These are phyloP conservation scores for Latrodectus elegans DNA, from an alignment of 2,888 invertebrate genomes.

Conservation along the genomic window DNA sequence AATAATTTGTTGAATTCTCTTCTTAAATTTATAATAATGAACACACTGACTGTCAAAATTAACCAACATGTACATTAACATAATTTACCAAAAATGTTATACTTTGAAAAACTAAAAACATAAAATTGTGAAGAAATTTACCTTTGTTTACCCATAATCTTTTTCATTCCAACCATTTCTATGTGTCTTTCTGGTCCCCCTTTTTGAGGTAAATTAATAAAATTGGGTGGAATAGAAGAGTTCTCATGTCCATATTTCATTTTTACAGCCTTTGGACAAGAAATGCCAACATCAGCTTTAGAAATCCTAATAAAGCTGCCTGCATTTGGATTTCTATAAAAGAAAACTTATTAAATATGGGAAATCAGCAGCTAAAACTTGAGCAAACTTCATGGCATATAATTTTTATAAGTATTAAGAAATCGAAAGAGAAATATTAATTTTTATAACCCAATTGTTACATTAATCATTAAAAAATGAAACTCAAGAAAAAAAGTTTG, in stretches of 20 bases:
- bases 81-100: too few species aligned
- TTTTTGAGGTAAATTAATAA: slow-evolving; percentile 62
- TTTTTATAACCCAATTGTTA: too few species aligned
- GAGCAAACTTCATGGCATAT: too few species aligned
- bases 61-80: too few species aligned
- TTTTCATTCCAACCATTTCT: slow-evolving; percentile 93
- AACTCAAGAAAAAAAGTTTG: too few species aligned
- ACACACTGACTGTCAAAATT: too few species aligned
- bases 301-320: slow-evolving; percentile 91
- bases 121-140: slow-evolving; percentile 71
- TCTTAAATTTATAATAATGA: too few species aligned
- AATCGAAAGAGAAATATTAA: too few species aligned
- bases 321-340: slow-evolving; percentile 82
- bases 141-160: slow-evolving; percentile 82
- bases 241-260: slow-evolving; percentile 79
- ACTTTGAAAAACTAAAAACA: too few species aligned
- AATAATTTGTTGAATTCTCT: too few species aligned
- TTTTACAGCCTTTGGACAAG: slow-evolving; percentile 84
- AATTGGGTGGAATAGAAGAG: slow-evolving; percentile 72
- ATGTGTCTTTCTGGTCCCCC: slow-evolving; percentile 83
- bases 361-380: neutral
- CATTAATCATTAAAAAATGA: too few species aligned
- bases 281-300: slow-evolving; percentile 84
- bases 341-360: neutral
- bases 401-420: too few species aligned